phyloP scores from a whole-genome alignment of 2,113 vertebrate genomes.

The Aleadryas rufinucha region DNA sequence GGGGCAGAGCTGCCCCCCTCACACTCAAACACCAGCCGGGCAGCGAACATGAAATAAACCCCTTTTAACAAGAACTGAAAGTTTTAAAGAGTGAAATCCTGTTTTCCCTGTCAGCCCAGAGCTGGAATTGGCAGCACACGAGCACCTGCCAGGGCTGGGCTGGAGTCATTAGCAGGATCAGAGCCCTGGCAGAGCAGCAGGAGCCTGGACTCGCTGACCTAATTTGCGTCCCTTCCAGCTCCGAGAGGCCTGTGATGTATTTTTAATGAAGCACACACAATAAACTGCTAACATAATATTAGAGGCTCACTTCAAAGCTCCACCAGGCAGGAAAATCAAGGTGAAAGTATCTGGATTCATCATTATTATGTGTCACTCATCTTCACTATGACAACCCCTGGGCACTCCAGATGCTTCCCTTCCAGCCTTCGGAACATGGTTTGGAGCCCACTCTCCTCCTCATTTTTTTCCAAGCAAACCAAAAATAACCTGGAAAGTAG shows the following conservation, averaged over 20 bases:
- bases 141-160: slow-evolving; percentile 40
- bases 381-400: slow-evolving; percentile 10
- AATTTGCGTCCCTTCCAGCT: slow-evolving; percentile 56
- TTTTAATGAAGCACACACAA: slow-evolving; percentile 65
- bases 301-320: slow-evolving; percentile 53
- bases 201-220: slow-evolving; percentile 46
- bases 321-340: slow-evolving; percentile 33
- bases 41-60: neutral
- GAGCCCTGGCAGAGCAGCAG: slow-evolving; percentile 27
- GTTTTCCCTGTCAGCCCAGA: neutral
- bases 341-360: slow-evolving; percentile 35
- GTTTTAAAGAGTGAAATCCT: neutral
- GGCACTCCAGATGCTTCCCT: neutral
- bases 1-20: neutral
- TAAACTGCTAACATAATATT: slow-evolving; percentile 49
- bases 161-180: slow-evolving; percentile 53
- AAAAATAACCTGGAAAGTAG: neutral
- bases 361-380: slow-evolving; percentile 35
- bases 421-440: neutral
- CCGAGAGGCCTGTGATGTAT: slow-evolving; percentile 47
- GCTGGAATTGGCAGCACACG: neutral
- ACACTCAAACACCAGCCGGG: accelerated
- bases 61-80: neutral
- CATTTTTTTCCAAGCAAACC: neutral
- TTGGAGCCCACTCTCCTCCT: neutral